These are phyloP conservation scores for Acestrorhynchus altus DNA, from an alignment of 2,797 vertebrate genomes.

Conservation along the genomic window DNA sequence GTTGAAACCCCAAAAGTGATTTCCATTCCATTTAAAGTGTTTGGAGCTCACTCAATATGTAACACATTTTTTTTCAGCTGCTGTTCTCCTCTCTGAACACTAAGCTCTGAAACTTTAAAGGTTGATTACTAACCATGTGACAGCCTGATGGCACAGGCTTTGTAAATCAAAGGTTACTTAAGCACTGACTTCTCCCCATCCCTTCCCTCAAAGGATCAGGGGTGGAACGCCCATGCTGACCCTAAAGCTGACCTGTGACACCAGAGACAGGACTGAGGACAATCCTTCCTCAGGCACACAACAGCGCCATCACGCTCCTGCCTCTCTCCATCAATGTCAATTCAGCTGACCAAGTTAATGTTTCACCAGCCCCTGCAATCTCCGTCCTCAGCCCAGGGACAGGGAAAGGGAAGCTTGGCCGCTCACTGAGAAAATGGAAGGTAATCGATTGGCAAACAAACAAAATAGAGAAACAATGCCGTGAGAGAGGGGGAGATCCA, in stretches of 20 bases:
- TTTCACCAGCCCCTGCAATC: conserved; percentile 70
- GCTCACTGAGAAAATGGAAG: conserved; percentile 72
- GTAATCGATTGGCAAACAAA: conserved; percentile 77
- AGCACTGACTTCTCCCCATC: conserved; percentile 41
- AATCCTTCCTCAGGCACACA: conserved; percentile 72
- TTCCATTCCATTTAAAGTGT: neutral
- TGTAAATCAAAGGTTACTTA: conserved; percentile 60
- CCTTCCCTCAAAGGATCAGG: conserved; percentile 55
- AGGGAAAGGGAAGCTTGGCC: conserved; percentile 64
- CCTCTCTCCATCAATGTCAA: conserved; percentile 76
- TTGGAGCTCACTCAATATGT: neutral
- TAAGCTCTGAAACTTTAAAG: neutral
- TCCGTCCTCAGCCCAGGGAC: conserved; percentile 42
- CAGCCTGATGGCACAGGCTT: conserved; percentile 42
- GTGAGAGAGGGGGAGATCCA: conserved; percentile 55
- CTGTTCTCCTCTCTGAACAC: neutral
- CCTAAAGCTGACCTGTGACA: conserved; percentile 70
- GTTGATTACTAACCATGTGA: conserved; percentile 16
- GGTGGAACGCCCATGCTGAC: conserved; percentile 68
- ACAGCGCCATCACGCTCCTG: conserved; percentile 72
- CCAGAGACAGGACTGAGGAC: conserved; percentile 72
- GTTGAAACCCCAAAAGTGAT: too few species aligned
- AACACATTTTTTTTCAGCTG: neutral
- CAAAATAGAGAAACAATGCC: conserved; percentile 59
- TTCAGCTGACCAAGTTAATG: conserved; percentile 75